Percentiles rank a stretch among this genome's conserved stretches.
Evolutionary conservation across 2,888 invertebrate genomes (phyloP).

Genomic region (Cabera pusaria): DNA sequence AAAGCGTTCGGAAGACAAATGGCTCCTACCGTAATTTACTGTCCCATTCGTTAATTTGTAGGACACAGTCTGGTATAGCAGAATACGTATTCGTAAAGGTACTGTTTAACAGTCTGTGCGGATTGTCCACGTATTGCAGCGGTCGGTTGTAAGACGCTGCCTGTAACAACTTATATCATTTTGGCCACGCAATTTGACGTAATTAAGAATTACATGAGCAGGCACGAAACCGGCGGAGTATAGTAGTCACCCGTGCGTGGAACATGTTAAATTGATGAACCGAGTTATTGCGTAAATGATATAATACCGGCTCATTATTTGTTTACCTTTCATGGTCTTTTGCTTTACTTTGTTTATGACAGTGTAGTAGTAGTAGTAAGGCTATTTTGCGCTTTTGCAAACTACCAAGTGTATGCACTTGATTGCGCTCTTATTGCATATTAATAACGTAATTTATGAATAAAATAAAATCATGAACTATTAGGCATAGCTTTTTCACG

Average conservation of each 20-base stretch:
- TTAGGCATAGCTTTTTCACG: no score
- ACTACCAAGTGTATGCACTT: no score
- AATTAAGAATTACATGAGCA: slow-evolving; percentile 72
- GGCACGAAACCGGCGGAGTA: slow-evolving; percentile 49
- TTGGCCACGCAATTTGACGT: slow-evolving; percentile 74
- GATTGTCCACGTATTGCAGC: slow-evolving; percentile 27
- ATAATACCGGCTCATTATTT: slow-evolving; percentile 18
- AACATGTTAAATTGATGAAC: slow-evolving; percentile 54
- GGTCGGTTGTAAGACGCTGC: slow-evolving; percentile 50
- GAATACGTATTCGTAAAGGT: no score
- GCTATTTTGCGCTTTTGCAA: no score
- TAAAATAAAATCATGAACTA: no score
- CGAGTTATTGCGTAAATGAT: slow-evolving; percentile 50
- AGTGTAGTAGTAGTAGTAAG: no score
- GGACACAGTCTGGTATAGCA: slow-evolving; percentile 4
- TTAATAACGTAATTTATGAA: no score
- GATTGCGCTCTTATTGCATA: no score
- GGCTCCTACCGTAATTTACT: slow-evolving; percentile 23
- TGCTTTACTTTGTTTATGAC: no score
- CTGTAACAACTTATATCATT: slow-evolving; percentile 76
- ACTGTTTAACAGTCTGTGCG: slow-evolving; percentile 28
- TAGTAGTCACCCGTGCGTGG: slow-evolving; percentile 44
- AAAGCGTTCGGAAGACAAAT: slow-evolving; percentile 20
- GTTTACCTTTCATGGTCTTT: no score
- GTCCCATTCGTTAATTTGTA: slow-evolving; percentile 26